Evolutionary conservation across 2,113 vertebrate species (phyloP).

Genomic region (Laterallus jamaicensis): DNA sequence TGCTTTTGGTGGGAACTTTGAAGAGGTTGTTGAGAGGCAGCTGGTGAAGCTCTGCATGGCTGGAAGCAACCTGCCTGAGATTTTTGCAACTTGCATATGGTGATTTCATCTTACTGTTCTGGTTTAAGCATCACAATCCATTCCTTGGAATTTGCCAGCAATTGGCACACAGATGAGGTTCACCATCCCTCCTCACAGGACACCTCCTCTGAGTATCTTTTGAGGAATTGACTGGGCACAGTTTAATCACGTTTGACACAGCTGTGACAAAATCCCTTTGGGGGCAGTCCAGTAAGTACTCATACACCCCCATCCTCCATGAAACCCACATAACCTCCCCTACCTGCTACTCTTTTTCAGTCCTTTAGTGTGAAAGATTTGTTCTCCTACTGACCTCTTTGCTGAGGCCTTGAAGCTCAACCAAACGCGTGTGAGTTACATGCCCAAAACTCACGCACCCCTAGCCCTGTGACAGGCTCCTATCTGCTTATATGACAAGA

Average conservation of each 20-base stretch:
- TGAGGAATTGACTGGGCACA: neutral
- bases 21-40: neutral
- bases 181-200: neutral
- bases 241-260: neutral
- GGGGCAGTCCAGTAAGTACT: neutral
- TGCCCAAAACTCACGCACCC: accelerated
- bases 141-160: neutral
- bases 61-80: neutral
- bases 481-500: neutral
- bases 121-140: neutral
- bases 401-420: neutral
- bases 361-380: neutral
- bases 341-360: neutral
- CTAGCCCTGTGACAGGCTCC: accelerated
- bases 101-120: neutral
- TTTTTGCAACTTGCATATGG: neutral
- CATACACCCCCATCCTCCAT: neutral
- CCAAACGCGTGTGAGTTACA: accelerated
- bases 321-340: neutral
- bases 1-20: neutral
- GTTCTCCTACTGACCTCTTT: neutral
- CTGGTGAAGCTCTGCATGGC: neutral
- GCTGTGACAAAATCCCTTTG: neutral
- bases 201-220: neutral
- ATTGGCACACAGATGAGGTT: neutral